Evolutionary conservation across 2,113 vertebrate species (phyloP).

Genomic region (Nymphicus hollandicus): DNA sequence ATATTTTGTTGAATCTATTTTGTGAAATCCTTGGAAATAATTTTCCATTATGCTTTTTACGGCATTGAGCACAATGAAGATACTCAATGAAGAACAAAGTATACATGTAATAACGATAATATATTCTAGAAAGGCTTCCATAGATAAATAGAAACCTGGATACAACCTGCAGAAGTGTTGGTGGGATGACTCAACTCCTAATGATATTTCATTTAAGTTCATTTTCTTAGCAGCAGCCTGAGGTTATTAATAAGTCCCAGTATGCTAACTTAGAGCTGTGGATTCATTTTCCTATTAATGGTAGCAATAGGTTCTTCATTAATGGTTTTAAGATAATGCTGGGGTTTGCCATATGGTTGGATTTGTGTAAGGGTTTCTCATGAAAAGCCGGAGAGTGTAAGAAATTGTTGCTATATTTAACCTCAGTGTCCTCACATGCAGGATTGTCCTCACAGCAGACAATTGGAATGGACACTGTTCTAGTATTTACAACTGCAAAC

Average conservation of each 20-base stretch:
- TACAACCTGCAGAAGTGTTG: background rate
- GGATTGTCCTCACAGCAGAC: background rate
- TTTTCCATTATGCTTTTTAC: background rate
- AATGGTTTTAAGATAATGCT: conserved; percentile 50
- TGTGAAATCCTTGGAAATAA: background rate
- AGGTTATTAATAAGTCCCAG: conserved; percentile 28
- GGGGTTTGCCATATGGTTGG: conserved; percentile 41
- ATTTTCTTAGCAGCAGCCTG: conserved; percentile 20
- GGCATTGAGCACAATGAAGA: background rate
- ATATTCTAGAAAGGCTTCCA: background rate
- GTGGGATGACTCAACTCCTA: conserved; percentile 5
- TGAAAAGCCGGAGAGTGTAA: conserved; percentile 34
- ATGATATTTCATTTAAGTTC: conserved; percentile 27
- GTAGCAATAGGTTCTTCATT: background rate
- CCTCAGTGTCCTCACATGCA: background rate
- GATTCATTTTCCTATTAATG: conserved; percentile 9
- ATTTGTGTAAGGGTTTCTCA: conserved; percentile 21
- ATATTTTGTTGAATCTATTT: background rate
- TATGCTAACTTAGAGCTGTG: background rate
- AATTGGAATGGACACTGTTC: background rate
- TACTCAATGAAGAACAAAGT: background rate
- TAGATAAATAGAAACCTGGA: background rate
- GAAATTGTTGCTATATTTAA: conserved; percentile 60
- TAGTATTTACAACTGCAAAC: background rate
- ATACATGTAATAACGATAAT: background rate